Base-by-base conservation (phyloP, 1,140 invertebrate species). In the Drosophila nannoptera region DNA sequence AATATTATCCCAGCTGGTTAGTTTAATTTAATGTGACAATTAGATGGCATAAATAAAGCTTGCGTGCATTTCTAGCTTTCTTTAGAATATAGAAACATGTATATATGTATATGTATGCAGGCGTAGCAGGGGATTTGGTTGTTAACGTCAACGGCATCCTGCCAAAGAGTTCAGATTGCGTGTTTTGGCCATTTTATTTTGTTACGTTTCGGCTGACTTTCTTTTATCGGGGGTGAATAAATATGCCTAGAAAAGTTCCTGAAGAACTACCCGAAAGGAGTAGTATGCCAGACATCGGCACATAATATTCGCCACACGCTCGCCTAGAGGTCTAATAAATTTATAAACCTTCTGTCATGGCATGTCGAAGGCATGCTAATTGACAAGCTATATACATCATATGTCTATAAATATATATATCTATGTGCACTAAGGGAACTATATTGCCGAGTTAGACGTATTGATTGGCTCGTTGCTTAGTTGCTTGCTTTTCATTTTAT, bases 341-440 rank as follows among this genome's bases (percentile, higher is more conserved):
- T 66, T 59, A 59, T 70, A 70, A 70, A 31, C 62, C 40, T 35
- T 48, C 48, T 42, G 62, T 66, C 62, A 72, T 53, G 50, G 53
- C 58, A 62, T 68, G 69, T 72, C 69, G 68, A 58, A 55, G 46
- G 43, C 22, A 68, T 72, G 64, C 56, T 72, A 72, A 72, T 72
- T 72, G 69, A 72, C 52, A 68, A 52, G 69, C 48, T 4, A 46
- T 42, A 42, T 12, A 42, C 9, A 6, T 12, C n/a, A 42, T 42
- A 45, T 45, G 5, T 22, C 9, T 8, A 22, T 12, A 42, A 5
- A 42, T 5, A 45, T 45, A 46, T 46, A 46, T 29, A 5, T 46
- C 11, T 46, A 7, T 29, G 22, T 29, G 11, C 22, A 46, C 11
- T 55, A 62, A 22, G 22, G 22, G 22, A 1, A 22, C 22, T 22